phyloP scores from a whole-genome alignment of 2,888 invertebrate species.

The Odontocerum albicorne region DNA sequence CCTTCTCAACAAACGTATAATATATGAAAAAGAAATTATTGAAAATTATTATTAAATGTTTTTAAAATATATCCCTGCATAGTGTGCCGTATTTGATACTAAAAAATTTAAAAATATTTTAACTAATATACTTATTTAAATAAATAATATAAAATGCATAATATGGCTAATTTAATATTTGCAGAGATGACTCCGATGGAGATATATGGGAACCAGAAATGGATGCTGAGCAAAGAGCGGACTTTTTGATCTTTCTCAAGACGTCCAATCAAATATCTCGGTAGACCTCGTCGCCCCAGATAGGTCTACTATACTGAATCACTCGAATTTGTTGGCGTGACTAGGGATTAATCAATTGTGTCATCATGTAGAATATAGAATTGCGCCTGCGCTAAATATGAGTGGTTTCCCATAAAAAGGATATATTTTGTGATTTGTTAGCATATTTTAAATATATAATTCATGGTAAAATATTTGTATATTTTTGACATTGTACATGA shows the following conservation, averaged over 20 bases:
- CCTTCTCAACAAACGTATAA: no score
- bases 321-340: constrained; percentile 11
- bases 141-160: no score
- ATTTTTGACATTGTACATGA: constrained; percentile 15
- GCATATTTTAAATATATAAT: constrained; percentile 13
- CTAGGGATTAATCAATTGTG: constrained; percentile 7
- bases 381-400: not conserved
- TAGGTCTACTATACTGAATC: constrained; percentile 6
- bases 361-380: constrained; percentile 16
- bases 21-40: no score
- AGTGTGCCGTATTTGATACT: no score
- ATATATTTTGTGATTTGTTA: constrained; percentile 11
- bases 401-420: constrained; percentile 16
- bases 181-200: constrained; percentile 54
- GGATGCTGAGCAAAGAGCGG: constrained; percentile 57
- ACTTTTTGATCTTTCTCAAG: constrained; percentile 57
- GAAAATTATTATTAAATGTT: no score
- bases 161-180: constrained; percentile 21
- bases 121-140: no score
- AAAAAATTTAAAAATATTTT: no score
- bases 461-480: constrained; percentile 1
- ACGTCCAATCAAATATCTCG: constrained; percentile 54
- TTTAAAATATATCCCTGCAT: no score
- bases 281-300: constrained; percentile 14
- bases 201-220: constrained; percentile 58